Percentiles rank a stretch among this genome's conserved stretches.
These are phyloP conservation scores for Melanotaenia nigrans DNA, from an alignment of 2,797 vertebrate genomes.

Conservation along the genomic window DNA sequence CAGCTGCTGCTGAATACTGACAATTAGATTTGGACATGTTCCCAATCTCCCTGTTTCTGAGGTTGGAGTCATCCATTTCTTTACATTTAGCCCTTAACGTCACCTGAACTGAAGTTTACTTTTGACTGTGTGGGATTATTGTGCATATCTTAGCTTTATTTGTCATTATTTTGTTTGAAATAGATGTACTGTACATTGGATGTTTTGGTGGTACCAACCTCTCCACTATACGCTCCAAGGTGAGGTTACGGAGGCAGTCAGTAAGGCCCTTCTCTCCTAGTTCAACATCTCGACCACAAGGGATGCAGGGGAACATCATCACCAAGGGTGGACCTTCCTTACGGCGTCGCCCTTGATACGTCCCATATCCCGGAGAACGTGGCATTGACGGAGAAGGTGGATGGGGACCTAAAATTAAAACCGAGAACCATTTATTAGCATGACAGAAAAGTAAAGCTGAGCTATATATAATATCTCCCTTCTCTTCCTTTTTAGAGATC, in stretches of 20 bases:
- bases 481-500: not conserved
- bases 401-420: conserved; percentile 63
- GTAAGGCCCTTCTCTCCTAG: conserved; percentile 92
- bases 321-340: conserved; percentile 85
- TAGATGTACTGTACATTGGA: not conserved
- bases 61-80: not conserved
- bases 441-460: not conserved
- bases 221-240: conserved; percentile 95
- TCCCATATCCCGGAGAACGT: conserved; percentile 85
- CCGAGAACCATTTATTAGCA: conserved; percentile 9
- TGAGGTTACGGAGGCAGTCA: conserved; percentile 94
- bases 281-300: conserved; percentile 92
- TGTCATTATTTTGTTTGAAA: not conserved
- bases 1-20: conserved; percentile 49
- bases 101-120: not conserved
- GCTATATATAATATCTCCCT: not conserved
- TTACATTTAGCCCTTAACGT: conserved; percentile 1
- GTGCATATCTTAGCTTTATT: not conserved
- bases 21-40: conserved; percentile 26
- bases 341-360: conserved; percentile 90
- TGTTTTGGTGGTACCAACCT: conserved; percentile 72
- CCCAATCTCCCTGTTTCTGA: conserved; percentile 30
- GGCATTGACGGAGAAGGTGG: conserved; percentile 66
- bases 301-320: conserved; percentile 90
- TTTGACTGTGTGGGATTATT: not conserved